Percentiles rank a stretch among this genome's conserved stretches.
These are phyloP conservation scores for Etia nguti DNA, from an alignment of 2,113 vertebrate species.

Conservation along the genomic window DNA sequence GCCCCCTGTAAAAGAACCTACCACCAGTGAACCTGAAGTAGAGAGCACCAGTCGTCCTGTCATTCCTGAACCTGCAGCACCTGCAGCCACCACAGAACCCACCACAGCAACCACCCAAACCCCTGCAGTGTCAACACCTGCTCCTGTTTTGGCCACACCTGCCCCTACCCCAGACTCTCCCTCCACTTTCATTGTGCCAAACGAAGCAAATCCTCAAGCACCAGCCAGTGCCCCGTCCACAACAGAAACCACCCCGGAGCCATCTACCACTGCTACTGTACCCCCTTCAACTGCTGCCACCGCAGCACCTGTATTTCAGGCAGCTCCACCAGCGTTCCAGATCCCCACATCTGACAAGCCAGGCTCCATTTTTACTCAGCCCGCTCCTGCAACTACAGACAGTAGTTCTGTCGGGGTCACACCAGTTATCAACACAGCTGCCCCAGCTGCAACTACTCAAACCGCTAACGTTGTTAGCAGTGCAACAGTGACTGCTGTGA, in stretches of 20 bases:
- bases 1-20: conserved; percentile 8
- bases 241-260: conserved; percentile 1
- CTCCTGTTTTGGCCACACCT: conserved; percentile 5
- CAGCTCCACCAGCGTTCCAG: conserved; percentile 31
- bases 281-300: neutral
- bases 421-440: conserved; percentile 41
- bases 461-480: neutral
- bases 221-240: neutral
- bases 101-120: neutral
- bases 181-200: neutral
- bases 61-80: neutral
- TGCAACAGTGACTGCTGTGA: neutral
- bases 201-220: neutral
- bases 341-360: conserved; percentile 48
- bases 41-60: neutral
- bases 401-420: conserved; percentile 24
- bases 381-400: conserved; percentile 16
- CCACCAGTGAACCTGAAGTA: neutral
- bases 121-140: neutral
- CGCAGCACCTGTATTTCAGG: neutral
- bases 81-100: neutral
- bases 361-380: conserved; percentile 70
- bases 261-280: neutral
- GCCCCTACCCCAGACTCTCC: conserved; percentile 3
- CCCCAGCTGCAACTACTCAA: neutral